These are phyloP conservation scores for Scaptomyza flava DNA, from an alignment of 2,888 invertebrate species.

Conservation along the genomic window DNA sequence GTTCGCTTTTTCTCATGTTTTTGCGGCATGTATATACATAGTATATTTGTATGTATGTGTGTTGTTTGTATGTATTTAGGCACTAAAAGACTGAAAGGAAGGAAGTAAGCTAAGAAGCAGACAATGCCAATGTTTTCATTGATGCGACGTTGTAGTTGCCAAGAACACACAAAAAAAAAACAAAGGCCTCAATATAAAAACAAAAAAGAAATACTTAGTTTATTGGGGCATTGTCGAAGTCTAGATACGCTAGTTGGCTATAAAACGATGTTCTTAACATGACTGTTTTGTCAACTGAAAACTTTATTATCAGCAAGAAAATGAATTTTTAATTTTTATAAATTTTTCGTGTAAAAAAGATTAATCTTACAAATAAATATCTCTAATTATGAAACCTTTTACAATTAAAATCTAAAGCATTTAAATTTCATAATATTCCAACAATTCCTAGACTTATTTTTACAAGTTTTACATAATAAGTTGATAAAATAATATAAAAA, in stretches of 20 bases:
- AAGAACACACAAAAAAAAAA: constrained; percentile 48
- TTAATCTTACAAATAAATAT: too few species aligned
- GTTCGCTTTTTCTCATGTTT: constrained; percentile 52
- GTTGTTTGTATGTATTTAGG: constrained; percentile 29
- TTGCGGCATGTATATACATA: constrained; percentile 28
- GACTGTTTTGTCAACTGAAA: background rate
- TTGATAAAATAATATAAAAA: too few species aligned
- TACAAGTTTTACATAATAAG: too few species aligned
- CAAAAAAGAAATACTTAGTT: constrained; percentile 8
- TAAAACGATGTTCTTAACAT: too few species aligned
- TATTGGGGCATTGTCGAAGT: background rate
- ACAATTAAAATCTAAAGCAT: too few species aligned
- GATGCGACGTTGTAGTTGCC: constrained; percentile 73
- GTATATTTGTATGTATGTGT: background rate
- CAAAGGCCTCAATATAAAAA: constrained; percentile 22
- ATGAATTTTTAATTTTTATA: too few species aligned
- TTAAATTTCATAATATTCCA: background rate
- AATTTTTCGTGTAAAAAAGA: too few species aligned
- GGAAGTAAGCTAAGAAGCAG: constrained; percentile 74
- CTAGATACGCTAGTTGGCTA: constrained; percentile 11
- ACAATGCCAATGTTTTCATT: constrained; percentile 80
- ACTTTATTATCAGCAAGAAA: too few species aligned
- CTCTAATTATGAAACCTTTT: too few species aligned
- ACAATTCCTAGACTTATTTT: background rate
- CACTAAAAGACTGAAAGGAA: constrained; percentile 62